A percentile compares a stretch with the other conserved stretches of the same genome.
Conservation (phyloP, 2,888 invertebrate species). For the Crossocerus cetratus region DNA sequence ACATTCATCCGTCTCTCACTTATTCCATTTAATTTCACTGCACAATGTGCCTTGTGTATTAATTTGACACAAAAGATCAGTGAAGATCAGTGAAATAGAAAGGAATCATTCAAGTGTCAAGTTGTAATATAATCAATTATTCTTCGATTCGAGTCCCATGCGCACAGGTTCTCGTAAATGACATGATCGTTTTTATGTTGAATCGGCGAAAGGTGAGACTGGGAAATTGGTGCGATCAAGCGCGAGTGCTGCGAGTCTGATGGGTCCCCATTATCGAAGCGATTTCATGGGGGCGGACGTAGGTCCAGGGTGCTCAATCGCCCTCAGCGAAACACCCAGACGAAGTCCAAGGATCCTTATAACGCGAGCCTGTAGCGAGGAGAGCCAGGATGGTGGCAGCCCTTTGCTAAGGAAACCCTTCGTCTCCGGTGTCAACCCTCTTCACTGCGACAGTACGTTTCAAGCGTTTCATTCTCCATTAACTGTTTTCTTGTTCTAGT, state of each 20-base stretch:
- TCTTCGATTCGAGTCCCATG: too few relatives aligned
- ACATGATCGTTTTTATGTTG: background rate
- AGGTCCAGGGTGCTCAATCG: constrained; percentile 48
- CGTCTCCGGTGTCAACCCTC: constrained; percentile 40
- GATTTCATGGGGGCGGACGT: constrained; percentile 59
- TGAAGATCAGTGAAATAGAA: too few relatives aligned
- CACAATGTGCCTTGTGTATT: too few relatives aligned
- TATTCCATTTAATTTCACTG: too few relatives aligned
- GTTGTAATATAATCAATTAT: too few relatives aligned
- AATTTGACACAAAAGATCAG: too few relatives aligned
- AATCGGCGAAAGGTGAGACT: constrained; percentile 58
- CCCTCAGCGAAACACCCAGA: constrained; percentile 68
- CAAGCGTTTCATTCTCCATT: background rate
- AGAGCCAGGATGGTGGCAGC: constrained; percentile 79
- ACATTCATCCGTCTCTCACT: background rate
- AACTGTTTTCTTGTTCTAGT: too few relatives aligned
- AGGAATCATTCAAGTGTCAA: too few relatives aligned
- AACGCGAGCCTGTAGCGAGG: constrained; percentile 86
- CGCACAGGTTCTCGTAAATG: too few relatives aligned
- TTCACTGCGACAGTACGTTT: constrained; percentile 68
- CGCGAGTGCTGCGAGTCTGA: constrained; percentile 79
- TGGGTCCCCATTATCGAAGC: constrained; percentile 72
- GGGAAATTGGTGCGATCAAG: constrained; percentile 76
- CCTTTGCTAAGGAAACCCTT: constrained; percentile 65
- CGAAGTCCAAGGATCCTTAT: constrained; percentile 85